phyloP scores from a whole-genome alignment of 2,113 vertebrate species.

The Chloropsis hardwickii region DNA sequence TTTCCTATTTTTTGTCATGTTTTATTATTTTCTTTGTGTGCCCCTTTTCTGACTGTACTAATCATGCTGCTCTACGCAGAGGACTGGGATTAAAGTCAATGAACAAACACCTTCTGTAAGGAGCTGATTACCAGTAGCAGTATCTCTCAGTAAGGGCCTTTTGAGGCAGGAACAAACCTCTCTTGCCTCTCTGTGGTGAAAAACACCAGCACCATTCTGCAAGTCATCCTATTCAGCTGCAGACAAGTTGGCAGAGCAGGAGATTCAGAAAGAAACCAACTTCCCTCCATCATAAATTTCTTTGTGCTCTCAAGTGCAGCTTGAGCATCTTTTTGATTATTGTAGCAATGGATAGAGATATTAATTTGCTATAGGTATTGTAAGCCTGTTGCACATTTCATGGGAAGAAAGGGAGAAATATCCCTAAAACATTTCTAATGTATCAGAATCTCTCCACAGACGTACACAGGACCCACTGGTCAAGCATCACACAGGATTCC shows the following conservation, averaged over 20 bases:
- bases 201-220: background rate
- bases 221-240: background rate
- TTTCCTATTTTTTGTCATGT: background rate
- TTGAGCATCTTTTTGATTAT: background rate
- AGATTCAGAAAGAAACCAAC: background rate
- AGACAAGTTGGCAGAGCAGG: background rate
- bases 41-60: background rate
- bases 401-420: background rate
- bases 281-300: background rate
- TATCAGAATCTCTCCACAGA: background rate
- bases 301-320: accelerated
- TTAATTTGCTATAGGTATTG: background rate
- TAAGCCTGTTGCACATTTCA: background rate
- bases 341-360: background rate
- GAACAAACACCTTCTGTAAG: background rate
- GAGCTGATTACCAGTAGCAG: background rate
- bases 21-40: background rate
- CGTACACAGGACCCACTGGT: background rate
- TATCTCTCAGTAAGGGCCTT: background rate
- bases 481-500: background rate
- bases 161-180: background rate
- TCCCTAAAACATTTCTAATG: background rate
- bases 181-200: background rate
- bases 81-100: background rate
- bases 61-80: background rate